A percentile compares a stretch with the other conserved stretches of the same genome.
Conservation (phyloP, 2,113 vertebrate species). For the Rhabdornis inornatus region DNA sequence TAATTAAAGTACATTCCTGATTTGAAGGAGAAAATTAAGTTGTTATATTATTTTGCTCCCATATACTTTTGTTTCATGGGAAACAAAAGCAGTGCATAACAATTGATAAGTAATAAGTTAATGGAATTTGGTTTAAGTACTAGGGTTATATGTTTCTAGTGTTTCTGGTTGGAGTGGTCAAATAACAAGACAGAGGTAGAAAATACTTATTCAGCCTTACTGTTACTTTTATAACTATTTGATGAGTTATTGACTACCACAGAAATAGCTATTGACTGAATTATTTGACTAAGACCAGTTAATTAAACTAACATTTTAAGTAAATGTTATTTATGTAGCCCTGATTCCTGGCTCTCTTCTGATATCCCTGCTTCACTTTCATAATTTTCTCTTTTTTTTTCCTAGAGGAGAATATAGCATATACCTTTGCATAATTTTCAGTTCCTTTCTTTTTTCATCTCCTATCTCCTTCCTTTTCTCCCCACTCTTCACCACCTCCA, state of each 20-base stretch:
- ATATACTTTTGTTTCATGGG: not conserved
- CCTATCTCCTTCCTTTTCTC: conserved; percentile 48
- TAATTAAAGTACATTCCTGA: not conserved
- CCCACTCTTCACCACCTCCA: conserved; percentile 52
- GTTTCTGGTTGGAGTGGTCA: not conserved
- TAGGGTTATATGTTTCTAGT: not conserved
- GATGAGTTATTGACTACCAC: not conserved
- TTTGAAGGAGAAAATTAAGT: not conserved
- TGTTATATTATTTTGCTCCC: not conserved
- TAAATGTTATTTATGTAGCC: not conserved
- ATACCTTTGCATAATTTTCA: conserved; percentile 47
- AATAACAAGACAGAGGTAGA: not conserved
- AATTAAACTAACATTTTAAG: not conserved
- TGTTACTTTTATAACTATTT: not conserved
- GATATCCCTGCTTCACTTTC: not conserved
- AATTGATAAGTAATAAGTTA: not conserved
- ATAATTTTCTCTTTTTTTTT: not conserved
- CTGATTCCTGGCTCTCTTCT: not conserved
- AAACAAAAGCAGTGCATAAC: not conserved
- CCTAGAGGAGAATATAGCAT: not conserved
- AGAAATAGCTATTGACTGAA: not conserved
- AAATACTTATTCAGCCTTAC: not conserved
- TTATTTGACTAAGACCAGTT: not conserved
- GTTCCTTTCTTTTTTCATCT: conserved; percentile 53
- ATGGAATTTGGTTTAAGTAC: not conserved